A percentile compares a stretch with the other conserved stretches of the same genome.
Conservation (phyloP, 2,888 invertebrate genomes). For the Apamea monoglypha region DNA sequence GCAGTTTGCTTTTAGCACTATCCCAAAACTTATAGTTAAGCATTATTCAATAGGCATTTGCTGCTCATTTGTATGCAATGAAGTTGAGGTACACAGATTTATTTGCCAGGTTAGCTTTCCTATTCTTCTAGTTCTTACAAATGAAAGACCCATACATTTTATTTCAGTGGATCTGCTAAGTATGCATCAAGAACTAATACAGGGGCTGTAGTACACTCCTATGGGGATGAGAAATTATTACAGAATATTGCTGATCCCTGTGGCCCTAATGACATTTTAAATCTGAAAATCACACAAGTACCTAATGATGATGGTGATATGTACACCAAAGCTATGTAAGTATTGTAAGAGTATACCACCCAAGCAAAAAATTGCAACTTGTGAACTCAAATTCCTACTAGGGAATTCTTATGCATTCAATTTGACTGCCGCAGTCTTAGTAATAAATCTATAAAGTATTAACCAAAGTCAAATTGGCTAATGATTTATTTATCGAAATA, state of each 20-base stretch:
- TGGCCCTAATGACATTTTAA: conserved; percentile 72
- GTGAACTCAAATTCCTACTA: not conserved
- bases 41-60: not conserved
- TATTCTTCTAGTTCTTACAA: not conserved
- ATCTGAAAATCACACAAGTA: conserved; percentile 84
- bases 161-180: conserved; percentile 84
- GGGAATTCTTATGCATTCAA: not conserved
- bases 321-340: conserved; percentile 89
- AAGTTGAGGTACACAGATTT: not conserved
- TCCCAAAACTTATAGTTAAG: not conserved
- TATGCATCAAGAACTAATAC: conserved; percentile 88
- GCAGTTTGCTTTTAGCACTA: not conserved
- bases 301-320: conserved; percentile 87
- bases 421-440: not conserved
- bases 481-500: not conserved
- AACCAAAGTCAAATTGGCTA: not conserved
- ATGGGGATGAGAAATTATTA: conserved; percentile 89
- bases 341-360: conserved; percentile 44
- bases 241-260: conserved; percentile 77
- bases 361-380: not conserved
- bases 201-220: conserved; percentile 91
- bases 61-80: not conserved
- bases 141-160: conserved; percentile 16
- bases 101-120: not conserved
- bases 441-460: not conserved